Base-by-base conservation (phyloP, 2,797 vertebrate genomes). In the Echiichthys vipera region DNA sequence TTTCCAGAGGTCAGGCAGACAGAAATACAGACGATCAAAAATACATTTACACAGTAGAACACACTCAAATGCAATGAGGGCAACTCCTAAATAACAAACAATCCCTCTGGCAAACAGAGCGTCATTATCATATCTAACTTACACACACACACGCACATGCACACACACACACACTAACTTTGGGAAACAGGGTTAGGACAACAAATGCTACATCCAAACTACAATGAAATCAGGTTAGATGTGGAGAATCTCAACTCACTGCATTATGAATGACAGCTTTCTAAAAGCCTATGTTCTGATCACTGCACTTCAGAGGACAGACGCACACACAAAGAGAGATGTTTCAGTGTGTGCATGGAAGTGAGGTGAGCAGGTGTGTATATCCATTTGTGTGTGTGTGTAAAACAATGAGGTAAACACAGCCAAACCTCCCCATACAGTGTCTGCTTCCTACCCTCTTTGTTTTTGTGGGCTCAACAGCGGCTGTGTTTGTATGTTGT, bases 251-350 rank as follows among this genome's bases (percentile, higher is more conserved):
- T 74, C 68, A 79, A 67, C 40, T 55, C 58, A 37, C 65, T 91
- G 53, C 92, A 93, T 91, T 91, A 93, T 91, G 25, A 85, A 92
- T 89, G 75, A 73, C 40, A 55, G 49, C 45, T 81, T 80, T 71
- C 66, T 80, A 80, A 68, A 86, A 85, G 69, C 57, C 40, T 70
- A 27, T 30, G 42, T 54, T 18, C 40, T 71, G 56, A 74, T 65
- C 36, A 40, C 30, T 32, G 40, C 29, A 36, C 18, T 53, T 32
- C 34, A 76, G 22, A 57, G 25, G n/a, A 65, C 57, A 66, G 8
- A 37, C 46, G 55, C 32, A 43, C 36, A 46, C 13, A 24, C 65
- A 88, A 62, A 80, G 87, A 80, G 77, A 55, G 22, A 69, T 58
- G 42, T 64, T 36, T 10, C 34, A n/a, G 22, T 65, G 49, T 64